Evolutionary conservation across 2,113 vertebrate genomes (phyloP).

Genomic region (Trochalopteron elliotii): DNA sequence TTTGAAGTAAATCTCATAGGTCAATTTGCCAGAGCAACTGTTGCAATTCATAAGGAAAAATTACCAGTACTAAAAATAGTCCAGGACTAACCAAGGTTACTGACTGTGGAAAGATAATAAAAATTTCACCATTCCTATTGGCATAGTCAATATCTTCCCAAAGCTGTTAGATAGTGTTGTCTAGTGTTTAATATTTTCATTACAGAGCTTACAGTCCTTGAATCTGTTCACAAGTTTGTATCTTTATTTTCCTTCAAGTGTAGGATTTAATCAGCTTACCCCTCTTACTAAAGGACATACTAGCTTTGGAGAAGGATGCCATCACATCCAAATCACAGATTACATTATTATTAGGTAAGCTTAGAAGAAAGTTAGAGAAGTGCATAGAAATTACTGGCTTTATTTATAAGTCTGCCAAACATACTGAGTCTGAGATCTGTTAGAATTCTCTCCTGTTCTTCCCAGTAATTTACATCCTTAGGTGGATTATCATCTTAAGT

Average conservation of each 20-base stretch:
- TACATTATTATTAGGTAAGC: background rate
- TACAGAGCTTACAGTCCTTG: background rate
- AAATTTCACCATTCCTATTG: background rate
- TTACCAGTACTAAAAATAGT: background rate
- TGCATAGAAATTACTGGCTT: background rate
- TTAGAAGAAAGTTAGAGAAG: background rate
- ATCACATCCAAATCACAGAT: background rate
- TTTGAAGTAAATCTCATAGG: background rate
- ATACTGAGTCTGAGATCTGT: background rate
- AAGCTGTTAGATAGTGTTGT: background rate
- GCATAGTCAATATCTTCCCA: accelerated
- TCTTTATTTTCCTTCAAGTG: background rate
- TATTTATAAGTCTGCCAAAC: background rate
- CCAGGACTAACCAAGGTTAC: background rate
- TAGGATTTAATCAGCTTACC: conserved; percentile 12
- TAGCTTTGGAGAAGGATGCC: background rate
- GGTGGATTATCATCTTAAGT: background rate
- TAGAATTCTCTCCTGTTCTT: background rate
- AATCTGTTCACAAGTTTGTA: background rate
- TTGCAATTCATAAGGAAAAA: background rate
- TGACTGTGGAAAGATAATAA: background rate
- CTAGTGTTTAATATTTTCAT: background rate
- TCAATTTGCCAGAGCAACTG: background rate
- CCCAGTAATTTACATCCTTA: background rate
- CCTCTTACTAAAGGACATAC: background rate